phyloP scores from a whole-genome alignment of 2,888 invertebrate genomes.

The Cerastoderma edule region DNA sequence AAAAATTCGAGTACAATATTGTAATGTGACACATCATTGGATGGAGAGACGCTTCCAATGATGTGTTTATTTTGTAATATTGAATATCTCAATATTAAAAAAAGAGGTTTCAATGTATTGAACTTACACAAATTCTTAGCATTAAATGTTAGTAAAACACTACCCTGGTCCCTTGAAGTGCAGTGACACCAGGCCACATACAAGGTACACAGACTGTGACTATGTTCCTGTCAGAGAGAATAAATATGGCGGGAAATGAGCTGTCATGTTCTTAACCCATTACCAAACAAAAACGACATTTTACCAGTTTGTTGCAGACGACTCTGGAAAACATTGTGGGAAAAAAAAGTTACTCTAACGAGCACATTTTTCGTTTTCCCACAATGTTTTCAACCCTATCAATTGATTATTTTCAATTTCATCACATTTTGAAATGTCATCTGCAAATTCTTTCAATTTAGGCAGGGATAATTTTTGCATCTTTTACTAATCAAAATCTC shows the following conservation, averaged over 20 bases:
- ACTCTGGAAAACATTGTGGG: slow-evolving; percentile 12
- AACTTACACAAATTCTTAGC: no score
- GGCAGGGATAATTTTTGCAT: background rate
- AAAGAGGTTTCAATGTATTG: no score
- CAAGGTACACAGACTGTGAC: background rate
- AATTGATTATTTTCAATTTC: background rate
- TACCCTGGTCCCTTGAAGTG: no score
- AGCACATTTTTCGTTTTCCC: background rate
- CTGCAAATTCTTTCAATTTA: background rate
- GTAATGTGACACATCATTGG: no score
- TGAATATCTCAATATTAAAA: no score
- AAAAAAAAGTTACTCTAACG: background rate
- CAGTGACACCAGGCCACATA: no score
- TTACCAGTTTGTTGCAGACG: no score
- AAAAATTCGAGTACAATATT: no score
- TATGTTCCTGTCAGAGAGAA: background rate
- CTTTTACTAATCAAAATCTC: background rate
- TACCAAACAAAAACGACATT: background rate
- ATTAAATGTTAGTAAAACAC: no score
- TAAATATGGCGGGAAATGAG: background rate
- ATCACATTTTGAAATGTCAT: no score
- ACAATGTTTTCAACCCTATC: background rate
- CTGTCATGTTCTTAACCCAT: background rate
- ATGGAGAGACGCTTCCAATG: no score
- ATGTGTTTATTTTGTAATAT: no score